A percentile compares a stretch with the other conserved stretches of the same genome.
These are phyloP conservation scores for Sceloporus tristichus DNA, from an alignment of 2,113 vertebrate species.

Conservation along the genomic window DNA sequence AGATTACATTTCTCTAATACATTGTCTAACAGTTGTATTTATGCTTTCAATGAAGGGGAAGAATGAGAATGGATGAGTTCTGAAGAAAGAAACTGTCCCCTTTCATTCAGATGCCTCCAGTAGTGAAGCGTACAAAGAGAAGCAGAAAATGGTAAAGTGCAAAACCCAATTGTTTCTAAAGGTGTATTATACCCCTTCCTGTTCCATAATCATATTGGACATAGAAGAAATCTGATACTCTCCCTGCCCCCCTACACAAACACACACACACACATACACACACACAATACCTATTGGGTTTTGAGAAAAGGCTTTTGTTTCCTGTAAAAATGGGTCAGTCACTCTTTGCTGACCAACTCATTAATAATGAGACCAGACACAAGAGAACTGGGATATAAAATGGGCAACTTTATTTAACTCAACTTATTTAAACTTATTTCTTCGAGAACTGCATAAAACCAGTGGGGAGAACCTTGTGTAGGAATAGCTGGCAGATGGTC, in stretches of 20 bases:
- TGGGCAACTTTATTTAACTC: too few species aligned
- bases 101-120: slow-evolving; percentile 7
- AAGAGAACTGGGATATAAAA: too few species aligned
- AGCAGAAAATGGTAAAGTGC: slow-evolving; percentile 22
- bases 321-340: background rate
- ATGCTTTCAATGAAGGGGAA: background rate
- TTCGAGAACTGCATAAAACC: too few species aligned
- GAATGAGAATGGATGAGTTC: slow-evolving; percentile 14
- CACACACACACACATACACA: background rate
- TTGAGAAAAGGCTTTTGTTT: background rate
- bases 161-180: slow-evolving; percentile 35
- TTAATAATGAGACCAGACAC: too few species aligned
- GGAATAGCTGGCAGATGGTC: too few species aligned
- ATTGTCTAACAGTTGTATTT: slow-evolving; percentile 24
- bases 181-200: background rate
- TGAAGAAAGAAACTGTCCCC: background rate
- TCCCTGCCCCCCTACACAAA: background rate
- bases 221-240: background rate
- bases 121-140: slow-evolving; percentile 36
- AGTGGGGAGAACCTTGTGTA: too few species aligned
- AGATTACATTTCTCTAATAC: background rate
- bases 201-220: too few species aligned
- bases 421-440: too few species aligned
- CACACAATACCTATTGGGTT: background rate
- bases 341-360: too few species aligned